These are phyloP conservation scores for Amia ocellicauda DNA, from an alignment of 2,113 vertebrate genomes.

Conservation along the genomic window DNA sequence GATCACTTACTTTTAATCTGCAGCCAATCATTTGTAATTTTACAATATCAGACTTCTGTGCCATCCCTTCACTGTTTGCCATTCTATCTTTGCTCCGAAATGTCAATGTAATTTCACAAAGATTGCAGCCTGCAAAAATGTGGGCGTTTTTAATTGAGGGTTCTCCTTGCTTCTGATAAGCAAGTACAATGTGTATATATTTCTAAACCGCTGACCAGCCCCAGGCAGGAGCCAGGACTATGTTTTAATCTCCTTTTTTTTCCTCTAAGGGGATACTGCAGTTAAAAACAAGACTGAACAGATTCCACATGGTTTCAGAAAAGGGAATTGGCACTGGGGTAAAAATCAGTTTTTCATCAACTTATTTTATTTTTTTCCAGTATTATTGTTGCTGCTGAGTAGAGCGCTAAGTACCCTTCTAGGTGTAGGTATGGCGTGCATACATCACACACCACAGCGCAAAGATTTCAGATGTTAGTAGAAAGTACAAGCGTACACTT, in stretches of 20 bases:
- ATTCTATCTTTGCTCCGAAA: too few species aligned
- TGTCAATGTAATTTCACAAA: not conserved
- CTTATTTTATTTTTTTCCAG: constrained; percentile 24
- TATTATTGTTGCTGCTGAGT: not conserved
- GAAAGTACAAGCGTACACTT: not conserved
- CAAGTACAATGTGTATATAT: not conserved
- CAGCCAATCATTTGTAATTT: too few species aligned
- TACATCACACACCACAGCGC: not conserved
- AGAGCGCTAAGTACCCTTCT: not conserved
- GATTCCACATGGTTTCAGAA: constrained; percentile 74
- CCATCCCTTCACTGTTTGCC: not conserved
- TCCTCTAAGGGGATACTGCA: constrained; percentile 72
- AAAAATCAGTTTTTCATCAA: constrained; percentile 68
- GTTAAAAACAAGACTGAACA: constrained; percentile 75
- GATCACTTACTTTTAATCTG: too few species aligned
- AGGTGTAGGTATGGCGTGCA: constrained; percentile 9
- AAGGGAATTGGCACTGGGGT: constrained; percentile 79
- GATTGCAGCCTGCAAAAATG: not conserved
- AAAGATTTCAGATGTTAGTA: constrained; percentile 3
- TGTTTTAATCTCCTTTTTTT: constrained; percentile 66
- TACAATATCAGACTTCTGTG: not conserved
- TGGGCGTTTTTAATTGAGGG: not conserved
- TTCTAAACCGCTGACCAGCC: constrained; percentile 14
- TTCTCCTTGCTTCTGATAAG: constrained; percentile 6
- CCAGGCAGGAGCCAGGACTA: constrained; percentile 12